These are phyloP conservation scores for Drosophila niveifrons DNA, from an alignment of 2,888 invertebrate genomes.

Conservation along the genomic window DNA sequence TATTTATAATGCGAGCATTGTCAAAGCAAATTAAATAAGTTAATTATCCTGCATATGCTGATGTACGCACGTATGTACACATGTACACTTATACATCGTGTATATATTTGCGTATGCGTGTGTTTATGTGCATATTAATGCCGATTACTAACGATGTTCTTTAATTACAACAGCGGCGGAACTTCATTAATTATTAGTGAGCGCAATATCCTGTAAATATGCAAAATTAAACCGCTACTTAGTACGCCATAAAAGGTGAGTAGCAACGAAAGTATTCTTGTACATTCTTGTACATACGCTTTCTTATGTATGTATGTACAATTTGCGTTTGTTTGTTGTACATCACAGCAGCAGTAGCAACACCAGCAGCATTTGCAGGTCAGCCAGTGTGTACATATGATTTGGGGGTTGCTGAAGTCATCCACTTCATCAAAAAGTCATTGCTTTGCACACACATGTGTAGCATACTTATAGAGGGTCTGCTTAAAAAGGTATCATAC, in stretches of 20 bases:
- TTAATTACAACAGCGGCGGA: slow-evolving; percentile 2
- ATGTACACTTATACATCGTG: slow-evolving; percentile 13
- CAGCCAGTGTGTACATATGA: slow-evolving; percentile 2
- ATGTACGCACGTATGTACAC: slow-evolving; percentile 10
- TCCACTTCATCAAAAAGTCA: slow-evolving; percentile 25
- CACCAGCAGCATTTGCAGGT: slow-evolving; percentile 11
- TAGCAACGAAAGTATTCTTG: neutral
- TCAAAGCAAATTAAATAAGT: slow-evolving; percentile 20
- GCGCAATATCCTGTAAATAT: slow-evolving; percentile 6
- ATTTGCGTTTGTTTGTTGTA: neutral
- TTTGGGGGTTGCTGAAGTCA: slow-evolving; percentile 31
- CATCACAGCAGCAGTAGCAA: slow-evolving; percentile 4
- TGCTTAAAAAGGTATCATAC: neutral
- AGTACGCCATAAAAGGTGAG: slow-evolving; percentile 11
- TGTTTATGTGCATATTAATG: neutral
- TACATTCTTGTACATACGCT: neutral
- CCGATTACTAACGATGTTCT: slow-evolving; percentile 3
- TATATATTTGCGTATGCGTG: neutral
- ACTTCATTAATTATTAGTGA: slow-evolving; percentile 4
- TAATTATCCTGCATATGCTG: slow-evolving; percentile 2
- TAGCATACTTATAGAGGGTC: neutral
- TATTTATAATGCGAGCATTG: slow-evolving; percentile 31
- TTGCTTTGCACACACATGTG: slow-evolving; percentile 2
- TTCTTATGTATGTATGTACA: slow-evolving; percentile 1
- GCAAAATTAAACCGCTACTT: slow-evolving; percentile 8